Evolutionary conservation across 2,113 vertebrate genomes (phyloP).

Genomic region (Lucifuga dentata): DNA sequence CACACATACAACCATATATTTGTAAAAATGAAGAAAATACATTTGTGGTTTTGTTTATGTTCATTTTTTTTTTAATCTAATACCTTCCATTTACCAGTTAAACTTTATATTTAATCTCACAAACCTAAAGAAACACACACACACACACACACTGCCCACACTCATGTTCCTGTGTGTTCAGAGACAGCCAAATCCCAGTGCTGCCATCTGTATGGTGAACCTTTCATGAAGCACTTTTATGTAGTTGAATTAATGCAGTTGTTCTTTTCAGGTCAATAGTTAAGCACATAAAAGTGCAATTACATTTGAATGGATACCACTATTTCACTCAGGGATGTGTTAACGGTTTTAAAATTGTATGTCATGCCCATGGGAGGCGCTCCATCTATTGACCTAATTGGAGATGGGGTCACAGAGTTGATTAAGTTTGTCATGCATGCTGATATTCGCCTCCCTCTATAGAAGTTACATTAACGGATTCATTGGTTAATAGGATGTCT

Average conservation of each 20-base stretch:
- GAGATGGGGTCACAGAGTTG: slow-evolving; percentile 27
- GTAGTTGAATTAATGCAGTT: slow-evolving; percentile 78
- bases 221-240: slow-evolving; percentile 72
- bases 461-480: slow-evolving; percentile 9
- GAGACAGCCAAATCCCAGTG: slow-evolving; percentile 40
- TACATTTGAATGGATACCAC: slow-evolving; percentile 76
- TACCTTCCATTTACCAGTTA: not conserved
- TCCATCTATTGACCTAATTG: slow-evolving; percentile 66
- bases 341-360: slow-evolving; percentile 62
- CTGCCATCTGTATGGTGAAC: slow-evolving; percentile 63
- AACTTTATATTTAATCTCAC: slow-evolving; percentile 8
- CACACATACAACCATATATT: too few relatives aligned
- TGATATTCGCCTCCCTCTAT: slow-evolving; percentile 6
- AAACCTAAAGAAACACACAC: slow-evolving; percentile 10
- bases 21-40: too few relatives aligned
- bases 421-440: slow-evolving; percentile 41
- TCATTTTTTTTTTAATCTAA: not conserved
- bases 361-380: slow-evolving; percentile 48
- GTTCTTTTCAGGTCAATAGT: slow-evolving; percentile 86
- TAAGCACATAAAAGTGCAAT: slow-evolving; percentile 85
- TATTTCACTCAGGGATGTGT: slow-evolving; percentile 41
- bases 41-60: too few relatives aligned
- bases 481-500: not conserved
- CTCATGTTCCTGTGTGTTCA: slow-evolving; percentile 44
- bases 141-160: slow-evolving; percentile 33